A percentile compares a stretch with the other conserved stretches of the same genome.
Conservation (phyloP, 2,888 invertebrate genomes). For the Heliconius ethilla region DNA sequence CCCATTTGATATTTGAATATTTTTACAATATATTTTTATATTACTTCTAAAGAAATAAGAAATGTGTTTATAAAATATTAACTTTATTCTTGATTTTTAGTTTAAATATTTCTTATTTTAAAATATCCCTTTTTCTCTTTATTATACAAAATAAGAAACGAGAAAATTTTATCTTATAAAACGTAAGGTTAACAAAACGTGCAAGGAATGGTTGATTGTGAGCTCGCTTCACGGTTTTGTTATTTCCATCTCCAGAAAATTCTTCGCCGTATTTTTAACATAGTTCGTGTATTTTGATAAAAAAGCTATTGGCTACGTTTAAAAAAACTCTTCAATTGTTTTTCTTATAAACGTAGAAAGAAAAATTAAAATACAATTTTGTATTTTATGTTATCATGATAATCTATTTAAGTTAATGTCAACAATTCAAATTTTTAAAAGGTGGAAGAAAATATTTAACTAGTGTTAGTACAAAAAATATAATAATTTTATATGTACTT, state of each 20-base stretch:
- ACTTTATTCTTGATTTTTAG: not conserved
- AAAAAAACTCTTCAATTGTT: constrained; percentile 14
- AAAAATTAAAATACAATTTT: not conserved
- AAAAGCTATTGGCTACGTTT: not conserved
- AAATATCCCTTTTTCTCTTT: not conserved
- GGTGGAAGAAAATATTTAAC: not conserved
- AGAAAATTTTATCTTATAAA: constrained; percentile 11
- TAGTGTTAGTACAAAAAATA: too few relatives aligned
- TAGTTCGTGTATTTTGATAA: not conserved
- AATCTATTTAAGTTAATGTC: not conserved
- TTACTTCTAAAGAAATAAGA: not conserved
- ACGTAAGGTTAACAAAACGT: constrained; percentile 14
- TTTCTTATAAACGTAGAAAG: constrained; percentile 11
- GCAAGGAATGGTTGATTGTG: constrained; percentile 18
- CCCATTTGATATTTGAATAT: not conserved
- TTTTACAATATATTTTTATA: not conserved
- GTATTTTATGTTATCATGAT: not conserved
- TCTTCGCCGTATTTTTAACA: not conserved
- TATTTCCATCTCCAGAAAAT: constrained; percentile 18
- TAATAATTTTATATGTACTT: too few relatives aligned
- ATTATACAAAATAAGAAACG: constrained; percentile 19
- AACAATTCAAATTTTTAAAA: not conserved
- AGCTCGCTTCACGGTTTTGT: constrained; percentile 14
- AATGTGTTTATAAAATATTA: not conserved
- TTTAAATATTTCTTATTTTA: not conserved